phyloP scores from a whole-genome alignment of 2,888 invertebrate genomes.

The Agrochola litura region DNA sequence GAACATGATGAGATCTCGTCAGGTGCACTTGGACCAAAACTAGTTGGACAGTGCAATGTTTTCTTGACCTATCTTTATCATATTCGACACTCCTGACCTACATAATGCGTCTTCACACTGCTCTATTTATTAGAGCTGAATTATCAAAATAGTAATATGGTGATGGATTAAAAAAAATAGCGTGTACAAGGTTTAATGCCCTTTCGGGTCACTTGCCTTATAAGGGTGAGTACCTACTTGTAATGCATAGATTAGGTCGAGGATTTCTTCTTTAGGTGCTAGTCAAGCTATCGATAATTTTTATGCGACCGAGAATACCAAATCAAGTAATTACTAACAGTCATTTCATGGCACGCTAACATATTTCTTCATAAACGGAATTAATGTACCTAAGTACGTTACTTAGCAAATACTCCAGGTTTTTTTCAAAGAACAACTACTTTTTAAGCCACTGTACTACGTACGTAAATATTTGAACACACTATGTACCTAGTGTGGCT shows the following conservation, averaged over 20 bases:
- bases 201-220: conserved; percentile 21
- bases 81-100: conserved; percentile 14
- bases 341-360: conserved; percentile 14
- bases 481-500: conserved; percentile 3
- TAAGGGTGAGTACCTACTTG: conserved; percentile 5
- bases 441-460: conserved; percentile 3
- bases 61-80: conserved; percentile 22
- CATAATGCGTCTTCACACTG: neutral
- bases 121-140: neutral
- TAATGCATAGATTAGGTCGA: conserved; percentile 61
- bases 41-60: conserved; percentile 3
- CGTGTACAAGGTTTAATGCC: neutral
- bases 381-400: conserved; percentile 6
- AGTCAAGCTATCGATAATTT: conserved; percentile 43
- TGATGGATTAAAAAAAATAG: neutral
- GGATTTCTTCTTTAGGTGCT: conserved; percentile 62
- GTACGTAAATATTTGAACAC: conserved; percentile 20
- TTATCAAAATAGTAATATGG: neutral
- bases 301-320: conserved; percentile 58
- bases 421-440: conserved; percentile 6
- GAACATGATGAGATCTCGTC: neutral
- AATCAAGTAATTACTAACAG: conserved; percentile 42
- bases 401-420: neutral
- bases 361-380: conserved; percentile 25
- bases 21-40: neutral